phyloP scores from a whole-genome alignment of 2,797 vertebrate species.

The Diglossa cyanea region DNA sequence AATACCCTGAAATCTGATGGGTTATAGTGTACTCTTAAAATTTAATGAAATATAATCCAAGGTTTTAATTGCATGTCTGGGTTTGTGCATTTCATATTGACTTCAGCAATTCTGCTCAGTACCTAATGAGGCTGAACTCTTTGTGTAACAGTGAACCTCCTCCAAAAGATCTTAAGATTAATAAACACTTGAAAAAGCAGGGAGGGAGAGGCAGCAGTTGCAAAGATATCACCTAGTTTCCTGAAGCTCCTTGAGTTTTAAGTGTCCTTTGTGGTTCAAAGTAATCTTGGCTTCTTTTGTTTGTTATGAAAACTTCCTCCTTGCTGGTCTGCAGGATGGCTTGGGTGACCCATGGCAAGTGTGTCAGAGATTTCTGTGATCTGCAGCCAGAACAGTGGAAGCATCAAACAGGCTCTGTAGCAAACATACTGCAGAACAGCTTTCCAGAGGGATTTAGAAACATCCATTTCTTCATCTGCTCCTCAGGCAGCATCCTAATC shows the following conservation, averaged over 20 bases:
- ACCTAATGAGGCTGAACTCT: neutral
- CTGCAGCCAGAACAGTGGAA: neutral
- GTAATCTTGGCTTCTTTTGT: neutral
- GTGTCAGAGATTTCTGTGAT: neutral
- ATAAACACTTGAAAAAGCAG: neutral
- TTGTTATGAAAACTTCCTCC: neutral
- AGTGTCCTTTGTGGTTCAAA: neutral
- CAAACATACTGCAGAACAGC: neutral
- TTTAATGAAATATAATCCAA: neutral
- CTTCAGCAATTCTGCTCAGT: neutral
- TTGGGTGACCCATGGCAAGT: rapidly evolving
- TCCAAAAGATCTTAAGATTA: neutral
- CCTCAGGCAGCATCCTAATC: neutral
- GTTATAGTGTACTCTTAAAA: neutral
- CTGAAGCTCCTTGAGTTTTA: neutral
- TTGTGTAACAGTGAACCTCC: neutral
- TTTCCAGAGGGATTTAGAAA: neutral
- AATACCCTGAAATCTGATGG: neutral
- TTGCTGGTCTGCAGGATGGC: neutral
- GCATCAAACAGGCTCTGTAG: neutral
- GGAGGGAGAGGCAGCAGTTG: neutral
- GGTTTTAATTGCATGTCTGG: neutral
- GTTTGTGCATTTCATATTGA: neutral
- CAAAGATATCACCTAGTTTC: neutral
- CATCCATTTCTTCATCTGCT: neutral